Evolutionary conservation across 2,797 vertebrate genomes (phyloP), one percentile per base, ranked within the genome.

Genomic region (Synaphobranchus kaupii): DNA sequence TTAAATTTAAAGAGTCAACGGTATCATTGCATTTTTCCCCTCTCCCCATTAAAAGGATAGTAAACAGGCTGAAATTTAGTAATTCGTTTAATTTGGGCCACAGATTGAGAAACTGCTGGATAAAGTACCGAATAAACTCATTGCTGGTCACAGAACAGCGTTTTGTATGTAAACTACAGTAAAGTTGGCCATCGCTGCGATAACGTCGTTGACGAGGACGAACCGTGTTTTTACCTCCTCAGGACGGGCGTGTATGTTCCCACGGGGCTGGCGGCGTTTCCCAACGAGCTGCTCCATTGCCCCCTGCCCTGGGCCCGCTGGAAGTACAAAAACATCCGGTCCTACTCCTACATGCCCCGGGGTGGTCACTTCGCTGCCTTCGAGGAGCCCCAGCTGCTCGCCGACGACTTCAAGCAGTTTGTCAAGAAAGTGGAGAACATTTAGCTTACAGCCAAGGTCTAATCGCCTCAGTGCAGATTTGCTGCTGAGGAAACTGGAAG

Each of bases 331-430:
- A 97, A 97, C 89, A 93, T 98, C 48, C 48, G 92, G 86, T 96
- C 93, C 60, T 98, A 96, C 90, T 92, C 95, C 7, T 97, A 95
- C 87, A 96, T 98, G 96, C 91, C 96, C 25, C 90, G 85, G 8
- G 97, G 97, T 1, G 97, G 97, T 1, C 97, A 98, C 93, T 98
- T 98, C 60, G 96, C 97, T 34, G 97, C 97, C 54, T 96, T 98
- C 58, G 96, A 98, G 88, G 97, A 98, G 90, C 97, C 97, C 3
- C 90, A 93, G 86, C 95, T 98, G 73, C 89, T 98, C 5, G 96
- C 97, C 56, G 84, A 94, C 39, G 96, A 98, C 88, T 48, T 98
- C 78, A 54, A 95, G 4, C 92, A 95, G 71, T 98, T 98, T 91
- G 96, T 96, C 17, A 93, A 91, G 89, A 97, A 95, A 89, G 95